Evolutionary conservation across 64 coral and sea anemone genomes (phyloP), one percentile per base, ranked within the genome.

Genomic region (Platygyra sinensis): DNA sequence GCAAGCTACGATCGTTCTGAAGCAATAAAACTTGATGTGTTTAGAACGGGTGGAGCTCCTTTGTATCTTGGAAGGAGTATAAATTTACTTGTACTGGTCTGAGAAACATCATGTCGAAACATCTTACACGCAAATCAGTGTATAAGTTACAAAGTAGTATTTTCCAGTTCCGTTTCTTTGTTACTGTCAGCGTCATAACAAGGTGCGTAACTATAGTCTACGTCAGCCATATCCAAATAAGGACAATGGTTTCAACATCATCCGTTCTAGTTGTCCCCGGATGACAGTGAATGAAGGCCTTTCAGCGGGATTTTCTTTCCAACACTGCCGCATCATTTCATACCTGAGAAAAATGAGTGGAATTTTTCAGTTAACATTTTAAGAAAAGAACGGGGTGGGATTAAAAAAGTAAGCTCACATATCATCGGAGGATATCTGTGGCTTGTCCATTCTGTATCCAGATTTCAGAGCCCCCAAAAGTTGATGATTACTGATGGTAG

Each of bases 361-460:
- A 7, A 42, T 20, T 46, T n/a, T 17, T 77, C 39, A 50, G 32
- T 50, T 77, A 22, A 8, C 9, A 50, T 2, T 57, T 14, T 10
- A 16, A 1, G 11, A 57, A 50, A 27, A 11, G 10, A 5, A 7
- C 49, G 20, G 7, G 2, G 18, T 1, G 22, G 52, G 20, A 77
- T 20, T 0, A 77, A 42, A 24, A 13, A 13, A 22, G 15, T 11
- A n/a, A 50, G 28, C 89, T 91, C 75, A 91, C 89, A 85, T 52
- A 28, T 91, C 80, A 67, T 91, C 89, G 0, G 51, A 30, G 36
- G 80, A 91, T 1, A 91, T 36, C 20, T 74, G 50, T 11, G 89
- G 89, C 29, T 76, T 91, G 7, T 85, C 80, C 89, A 91, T 84
- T 73, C 89, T 33, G 72, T 91, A 84, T 62, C 89, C 89, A 16